Evolutionary conservation across 2,888 invertebrate genomes (phyloP).

Genomic region (Orthosia cruda): DNA sequence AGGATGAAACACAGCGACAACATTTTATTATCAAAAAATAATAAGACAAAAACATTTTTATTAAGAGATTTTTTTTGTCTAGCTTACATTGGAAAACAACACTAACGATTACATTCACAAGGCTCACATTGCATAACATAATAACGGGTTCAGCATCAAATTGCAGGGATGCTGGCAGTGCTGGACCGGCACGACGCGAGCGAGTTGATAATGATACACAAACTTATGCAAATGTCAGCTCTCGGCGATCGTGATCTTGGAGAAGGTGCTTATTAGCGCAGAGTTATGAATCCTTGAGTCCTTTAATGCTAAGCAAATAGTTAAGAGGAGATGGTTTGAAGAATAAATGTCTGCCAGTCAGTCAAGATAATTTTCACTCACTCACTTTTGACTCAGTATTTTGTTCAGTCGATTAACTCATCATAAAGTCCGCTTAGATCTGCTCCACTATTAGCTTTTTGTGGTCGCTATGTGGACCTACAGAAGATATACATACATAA

Average conservation of each 20-base stretch:
- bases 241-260: conserved; percentile 56
- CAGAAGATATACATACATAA: too few species aligned
- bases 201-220: conserved; percentile 49
- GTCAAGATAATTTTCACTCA: too few species aligned
- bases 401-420: background rate
- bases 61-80: background rate
- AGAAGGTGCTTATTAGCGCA: conserved; percentile 20
- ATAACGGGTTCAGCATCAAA: conserved; percentile 57
- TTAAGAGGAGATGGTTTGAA: too few species aligned
- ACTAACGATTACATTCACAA: conserved; percentile 43
- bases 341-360: background rate
- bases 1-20: too few species aligned
- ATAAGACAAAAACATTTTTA: too few species aligned
- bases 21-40: too few species aligned
- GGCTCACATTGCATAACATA: conserved; percentile 57
- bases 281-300: conserved; percentile 24
- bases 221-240: conserved; percentile 44
- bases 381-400: background rate
- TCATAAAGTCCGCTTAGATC: too few species aligned
- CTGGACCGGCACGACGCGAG: conserved; percentile 31
- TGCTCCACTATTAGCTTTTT: too few species aligned
- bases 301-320: too few species aligned
- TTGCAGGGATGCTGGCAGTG: conserved; percentile 36
- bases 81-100: conserved; percentile 17
- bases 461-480: too few species aligned